phyloP scores from a whole-genome alignment of 2,113 vertebrate species.

The Mastomys natalensis region DNA sequence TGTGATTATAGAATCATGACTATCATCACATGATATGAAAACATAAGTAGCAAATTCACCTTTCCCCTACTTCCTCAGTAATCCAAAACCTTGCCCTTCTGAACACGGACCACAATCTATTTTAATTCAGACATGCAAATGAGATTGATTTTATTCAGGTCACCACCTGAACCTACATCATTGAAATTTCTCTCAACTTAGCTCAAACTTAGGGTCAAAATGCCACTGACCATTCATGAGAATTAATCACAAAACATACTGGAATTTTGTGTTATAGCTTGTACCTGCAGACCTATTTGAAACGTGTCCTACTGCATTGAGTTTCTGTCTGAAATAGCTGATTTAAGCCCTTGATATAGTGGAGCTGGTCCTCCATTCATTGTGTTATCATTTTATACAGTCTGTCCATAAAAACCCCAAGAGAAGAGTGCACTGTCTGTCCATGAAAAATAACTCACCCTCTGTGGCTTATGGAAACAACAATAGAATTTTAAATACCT shows the following conservation, averaged over 20 bases:
- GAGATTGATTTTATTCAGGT: slow-evolving; percentile 49
- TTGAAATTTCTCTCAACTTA: slow-evolving; percentile 59
- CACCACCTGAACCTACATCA: slow-evolving; percentile 46
- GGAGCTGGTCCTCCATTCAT: slow-evolving; percentile 82
- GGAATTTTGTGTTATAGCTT: slow-evolving; percentile 73
- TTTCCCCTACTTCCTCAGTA: not conserved
- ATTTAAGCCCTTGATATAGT: slow-evolving; percentile 85
- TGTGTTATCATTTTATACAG: slow-evolving; percentile 86
- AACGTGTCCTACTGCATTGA: slow-evolving; percentile 76
- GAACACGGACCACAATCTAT: slow-evolving; percentile 43
- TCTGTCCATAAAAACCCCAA: slow-evolving; percentile 85
- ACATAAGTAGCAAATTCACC: not conserved
- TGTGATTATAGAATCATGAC: not conserved
- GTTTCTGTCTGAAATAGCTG: slow-evolving; percentile 85
- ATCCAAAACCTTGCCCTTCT: slow-evolving; percentile 7
- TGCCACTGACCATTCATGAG: slow-evolving; percentile 62
- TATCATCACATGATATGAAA: not conserved
- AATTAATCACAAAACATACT: slow-evolving; percentile 72
- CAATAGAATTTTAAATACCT: slow-evolving; percentile 86
- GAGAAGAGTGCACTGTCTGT: slow-evolving; percentile 84
- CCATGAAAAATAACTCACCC: slow-evolving; percentile 86
- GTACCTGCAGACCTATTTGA: slow-evolving; percentile 82
- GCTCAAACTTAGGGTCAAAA: slow-evolving; percentile 77
- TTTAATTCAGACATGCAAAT: slow-evolving; percentile 68
- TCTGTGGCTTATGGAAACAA: slow-evolving; percentile 83